Conservation (phyloP, 2,113 vertebrate genomes). For the Spea multiplicata region DNA sequence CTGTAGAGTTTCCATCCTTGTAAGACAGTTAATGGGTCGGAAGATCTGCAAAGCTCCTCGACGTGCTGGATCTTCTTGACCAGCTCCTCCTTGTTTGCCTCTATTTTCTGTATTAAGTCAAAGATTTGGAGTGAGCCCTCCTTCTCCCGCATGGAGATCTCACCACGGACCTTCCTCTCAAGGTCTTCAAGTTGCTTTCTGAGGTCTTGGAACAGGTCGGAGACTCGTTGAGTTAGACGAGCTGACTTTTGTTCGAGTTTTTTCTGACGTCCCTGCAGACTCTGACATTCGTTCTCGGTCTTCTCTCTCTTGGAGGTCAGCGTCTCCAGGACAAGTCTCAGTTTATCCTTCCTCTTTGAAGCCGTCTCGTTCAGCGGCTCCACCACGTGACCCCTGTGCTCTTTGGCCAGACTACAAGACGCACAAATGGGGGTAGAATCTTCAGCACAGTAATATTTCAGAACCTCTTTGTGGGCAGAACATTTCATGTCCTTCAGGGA, state of each 20-base stretch:
- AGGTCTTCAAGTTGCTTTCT: background rate
- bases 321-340: background rate
- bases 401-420: background rate
- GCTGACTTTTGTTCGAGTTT: background rate
- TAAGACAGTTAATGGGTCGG: background rate
- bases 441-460: slow-evolving; percentile 8
- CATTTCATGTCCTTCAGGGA: slow-evolving; percentile 5
- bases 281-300: background rate
- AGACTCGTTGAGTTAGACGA: background rate
- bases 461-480: background rate
- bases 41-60: slow-evolving; percentile 2
- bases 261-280: background rate
- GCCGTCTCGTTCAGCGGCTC: background rate
- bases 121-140: background rate
- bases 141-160: slow-evolving; percentile 6
- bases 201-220: background rate
- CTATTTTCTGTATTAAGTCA: background rate
- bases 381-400: slow-evolving; percentile 13
- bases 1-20: background rate
- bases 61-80: background rate
- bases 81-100: background rate
- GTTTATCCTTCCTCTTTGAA: background rate
- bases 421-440: background rate
- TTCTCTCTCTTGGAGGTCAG: background rate
- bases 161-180: background rate